Percentiles rank a stretch among this genome's conserved stretches.
phyloP scores from a whole-genome alignment of 1,140 invertebrate species.

The Conus ventricosus region DNA sequence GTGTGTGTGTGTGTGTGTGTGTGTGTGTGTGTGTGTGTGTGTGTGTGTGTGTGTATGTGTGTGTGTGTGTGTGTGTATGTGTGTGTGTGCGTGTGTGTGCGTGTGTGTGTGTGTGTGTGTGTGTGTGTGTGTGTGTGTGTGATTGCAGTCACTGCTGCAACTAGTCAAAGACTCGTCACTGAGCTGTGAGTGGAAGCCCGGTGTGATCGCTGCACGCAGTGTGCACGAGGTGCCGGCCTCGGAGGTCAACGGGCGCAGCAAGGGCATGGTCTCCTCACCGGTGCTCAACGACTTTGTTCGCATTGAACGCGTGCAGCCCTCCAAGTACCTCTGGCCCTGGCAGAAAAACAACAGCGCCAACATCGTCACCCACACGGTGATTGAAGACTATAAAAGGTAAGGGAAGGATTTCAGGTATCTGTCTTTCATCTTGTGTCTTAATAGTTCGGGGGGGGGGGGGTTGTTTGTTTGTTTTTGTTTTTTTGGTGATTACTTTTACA shows the following conservation, averaged over 20 bases:
- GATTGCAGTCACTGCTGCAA: conserved; percentile 55
- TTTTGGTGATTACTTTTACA: too few species aligned
- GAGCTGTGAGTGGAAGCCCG: conserved; percentile 64
- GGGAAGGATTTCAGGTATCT: not conserved
- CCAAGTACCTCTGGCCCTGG: conserved; percentile 26
- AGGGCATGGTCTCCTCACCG: conserved; percentile 46
- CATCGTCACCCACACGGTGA: conserved; percentile 41
- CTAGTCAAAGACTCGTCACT: conserved; percentile 57
- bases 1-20: too few species aligned
- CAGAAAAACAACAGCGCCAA: conserved; percentile 37
- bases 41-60: too few species aligned
- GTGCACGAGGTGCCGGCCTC: conserved; percentile 42
- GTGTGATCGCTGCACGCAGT: conserved; percentile 51
- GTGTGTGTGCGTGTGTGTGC: too few species aligned
- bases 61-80: too few species aligned
- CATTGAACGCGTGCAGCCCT: conserved; percentile 40
- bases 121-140: too few species aligned
- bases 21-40: too few species aligned
- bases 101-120: too few species aligned
- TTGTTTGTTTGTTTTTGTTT: too few species aligned
- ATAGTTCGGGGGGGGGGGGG: too few species aligned
- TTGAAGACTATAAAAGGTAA: conserved; percentile 49
- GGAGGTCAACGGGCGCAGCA: conserved; percentile 32
- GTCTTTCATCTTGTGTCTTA: too few species aligned
- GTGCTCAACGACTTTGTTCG: conserved; percentile 57